These are phyloP conservation scores for Pentamera pediparva DNA, from an alignment of 53 echinoderm and acorn worm genomes.

Conservation along the genomic window DNA sequence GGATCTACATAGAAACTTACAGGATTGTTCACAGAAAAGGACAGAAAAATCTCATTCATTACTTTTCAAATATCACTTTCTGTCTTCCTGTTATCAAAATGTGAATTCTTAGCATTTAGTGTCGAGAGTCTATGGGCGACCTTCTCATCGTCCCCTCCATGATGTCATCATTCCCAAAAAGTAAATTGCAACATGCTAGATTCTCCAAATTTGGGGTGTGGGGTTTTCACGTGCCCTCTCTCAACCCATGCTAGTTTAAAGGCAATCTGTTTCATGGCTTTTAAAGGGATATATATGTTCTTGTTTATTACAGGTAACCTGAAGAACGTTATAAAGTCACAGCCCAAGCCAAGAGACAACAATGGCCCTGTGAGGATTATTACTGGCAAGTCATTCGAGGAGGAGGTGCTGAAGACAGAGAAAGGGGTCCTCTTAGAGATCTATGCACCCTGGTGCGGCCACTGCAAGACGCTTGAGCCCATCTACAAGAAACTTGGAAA, in stretches of 20 bases:
- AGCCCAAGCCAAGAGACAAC: constrained; percentile 79
- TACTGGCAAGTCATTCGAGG: constrained; percentile 84
- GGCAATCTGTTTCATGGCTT: neutral
- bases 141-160: too few species aligned
- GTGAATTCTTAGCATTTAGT: too few species aligned
- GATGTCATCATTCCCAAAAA: too few species aligned
- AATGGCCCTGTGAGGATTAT: constrained; percentile 78
- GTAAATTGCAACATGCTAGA: too few species aligned
- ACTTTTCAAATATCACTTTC: too few species aligned
- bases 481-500: constrained; percentile 91
- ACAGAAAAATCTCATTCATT: too few species aligned
- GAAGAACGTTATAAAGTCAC: constrained; percentile 89
- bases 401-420: constrained; percentile 62
- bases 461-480: constrained; percentile 93
- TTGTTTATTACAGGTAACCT: constrained; percentile 53
- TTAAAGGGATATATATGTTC: neutral
- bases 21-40: too few species aligned
- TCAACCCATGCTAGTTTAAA: too few species aligned
- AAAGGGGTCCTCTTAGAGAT: constrained; percentile 87
- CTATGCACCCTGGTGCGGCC: constrained; percentile 99
- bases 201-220: too few species aligned
- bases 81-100: too few species aligned
- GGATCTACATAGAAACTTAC: too few species aligned
- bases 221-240: neutral
- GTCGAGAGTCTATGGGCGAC: too few species aligned